Evolutionary conservation across 2,797 vertebrate species (phyloP), one percentile per base, ranked within the genome.

Genomic region (Chanos chanos): DNA sequence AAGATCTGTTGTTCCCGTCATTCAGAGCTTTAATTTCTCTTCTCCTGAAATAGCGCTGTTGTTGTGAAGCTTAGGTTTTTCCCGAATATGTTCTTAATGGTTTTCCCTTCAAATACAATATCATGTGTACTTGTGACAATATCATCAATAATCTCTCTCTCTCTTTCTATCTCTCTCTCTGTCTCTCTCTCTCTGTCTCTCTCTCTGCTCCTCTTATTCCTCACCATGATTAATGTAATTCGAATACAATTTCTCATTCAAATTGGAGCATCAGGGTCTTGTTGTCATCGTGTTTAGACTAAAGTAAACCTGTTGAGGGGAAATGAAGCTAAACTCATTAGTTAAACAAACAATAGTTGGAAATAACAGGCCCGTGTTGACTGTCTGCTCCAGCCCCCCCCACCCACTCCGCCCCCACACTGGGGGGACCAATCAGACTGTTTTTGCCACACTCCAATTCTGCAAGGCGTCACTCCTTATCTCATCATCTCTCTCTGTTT

Each of bases 401-500:
- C 37, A n/a, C 9, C 15, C 4, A 24, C 19, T n/a, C 15, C 19
- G 40, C 34, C 50, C 3, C 24, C 30, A 8, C 3, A 12, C 16
- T 18, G n/a, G 4, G 13, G 58, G 15, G 21, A 31, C 31, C 21
- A 0, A 1, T 41, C 22, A 24, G 28, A 0, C n/a, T 27, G 2
- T 6, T 13, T n/a, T 10, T 13, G 21, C 8, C 5, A 13, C 33
- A 37, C 24, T 30, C 12, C 51, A 61, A 64, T 62, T 70, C 53
- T 75, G 61, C 61, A 51, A 52, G 61, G 70, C 62, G 64, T 78
- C 78, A 40, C 41, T 64, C 61, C 47, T 76, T 73, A 78, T 82
- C 75, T 72, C 60, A 59, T 45, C 39, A 34, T 79, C 75, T 41
- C 60, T 64, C 55, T 60, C 66, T 77, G 82, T 83, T 85, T 82